Evolutionary conservation across 1,140 invertebrate species (phyloP).

Genomic region (Nymphalis io): DNA sequence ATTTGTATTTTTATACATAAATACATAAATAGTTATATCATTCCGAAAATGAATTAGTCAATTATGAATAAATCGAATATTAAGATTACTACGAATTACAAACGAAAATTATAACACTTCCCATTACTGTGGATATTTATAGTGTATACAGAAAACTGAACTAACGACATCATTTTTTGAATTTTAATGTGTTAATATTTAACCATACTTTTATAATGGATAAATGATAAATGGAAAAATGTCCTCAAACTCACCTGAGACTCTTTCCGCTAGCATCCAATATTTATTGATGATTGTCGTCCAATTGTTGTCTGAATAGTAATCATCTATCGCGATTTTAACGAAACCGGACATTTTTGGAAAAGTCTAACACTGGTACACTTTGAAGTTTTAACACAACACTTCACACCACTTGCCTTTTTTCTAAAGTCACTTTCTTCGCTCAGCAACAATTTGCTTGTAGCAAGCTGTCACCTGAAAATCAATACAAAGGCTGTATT

Average conservation of each 20-base stretch:
- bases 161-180: no score
- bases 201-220: no score
- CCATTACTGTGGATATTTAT: no score
- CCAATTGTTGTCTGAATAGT: slow-evolving; percentile 80
- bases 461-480: slow-evolving; percentile 74
- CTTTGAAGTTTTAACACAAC: slow-evolving; percentile 48
- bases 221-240: background rate
- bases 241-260: slow-evolving; percentile 66
- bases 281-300: slow-evolving; percentile 79
- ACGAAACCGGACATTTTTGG: slow-evolving; percentile 79
- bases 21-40: no score
- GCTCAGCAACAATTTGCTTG: slow-evolving; percentile 67
- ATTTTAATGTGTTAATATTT: no score
- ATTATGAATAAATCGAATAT: no score
- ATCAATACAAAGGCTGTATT: slow-evolving; percentile 35
- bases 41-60: no score
- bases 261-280: slow-evolving; percentile 78
- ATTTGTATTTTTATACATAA: no score
- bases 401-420: slow-evolving; percentile 42
- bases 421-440: slow-evolving; percentile 40
- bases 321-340: slow-evolving; percentile 80
- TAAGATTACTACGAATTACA: no score
- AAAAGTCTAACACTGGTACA: slow-evolving; percentile 51
- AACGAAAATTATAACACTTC: no score
- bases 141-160: no score